A percentile compares a stretch with the other conserved stretches of the same genome.
Conservation (phyloP, 2,888 invertebrate species). For the Campopleginae sp. region DNA sequence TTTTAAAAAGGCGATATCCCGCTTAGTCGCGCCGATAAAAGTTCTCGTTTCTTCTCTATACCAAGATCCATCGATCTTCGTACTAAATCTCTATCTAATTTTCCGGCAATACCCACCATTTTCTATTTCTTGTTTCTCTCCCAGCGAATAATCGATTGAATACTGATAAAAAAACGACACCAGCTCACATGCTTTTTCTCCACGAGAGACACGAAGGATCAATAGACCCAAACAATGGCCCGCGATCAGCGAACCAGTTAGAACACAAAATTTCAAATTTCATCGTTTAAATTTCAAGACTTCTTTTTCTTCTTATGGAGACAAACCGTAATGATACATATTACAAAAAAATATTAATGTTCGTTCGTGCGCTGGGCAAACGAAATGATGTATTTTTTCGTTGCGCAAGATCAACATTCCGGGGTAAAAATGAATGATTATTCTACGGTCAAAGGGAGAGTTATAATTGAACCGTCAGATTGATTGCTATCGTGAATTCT, state of each 20-base stretch:
- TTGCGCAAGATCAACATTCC: background rate
- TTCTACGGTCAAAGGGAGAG: slow-evolving; percentile 22
- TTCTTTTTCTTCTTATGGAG: too few species aligned
- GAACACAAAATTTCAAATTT: background rate
- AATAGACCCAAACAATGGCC: background rate
- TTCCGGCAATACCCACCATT: background rate
- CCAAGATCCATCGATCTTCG: slow-evolving; percentile 2
- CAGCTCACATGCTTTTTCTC: background rate
- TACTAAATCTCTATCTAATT: slow-evolving; percentile 8
- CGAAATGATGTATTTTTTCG: background rate
- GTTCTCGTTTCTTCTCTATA: slow-evolving; percentile 7
- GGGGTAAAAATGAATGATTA: background rate
- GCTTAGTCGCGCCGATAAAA: slow-evolving; percentile 2
- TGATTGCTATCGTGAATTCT: slow-evolving; percentile 54
- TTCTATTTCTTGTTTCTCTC: background rate
- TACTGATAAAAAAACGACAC: slow-evolving; percentile 3
- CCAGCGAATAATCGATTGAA: slow-evolving; percentile 6
- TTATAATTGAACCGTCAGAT: slow-evolving; percentile 62
- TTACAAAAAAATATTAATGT: background rate
- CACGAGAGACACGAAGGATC: background rate
- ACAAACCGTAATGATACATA: background rate
- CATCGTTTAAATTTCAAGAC: too few species aligned
- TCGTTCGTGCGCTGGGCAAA: background rate
- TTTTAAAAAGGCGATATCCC: slow-evolving; percentile 13
- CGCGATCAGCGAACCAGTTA: background rate